Base-by-base conservation (phyloP, 2,113 vertebrate genomes). In the Leucopsar rothschildi region DNA sequence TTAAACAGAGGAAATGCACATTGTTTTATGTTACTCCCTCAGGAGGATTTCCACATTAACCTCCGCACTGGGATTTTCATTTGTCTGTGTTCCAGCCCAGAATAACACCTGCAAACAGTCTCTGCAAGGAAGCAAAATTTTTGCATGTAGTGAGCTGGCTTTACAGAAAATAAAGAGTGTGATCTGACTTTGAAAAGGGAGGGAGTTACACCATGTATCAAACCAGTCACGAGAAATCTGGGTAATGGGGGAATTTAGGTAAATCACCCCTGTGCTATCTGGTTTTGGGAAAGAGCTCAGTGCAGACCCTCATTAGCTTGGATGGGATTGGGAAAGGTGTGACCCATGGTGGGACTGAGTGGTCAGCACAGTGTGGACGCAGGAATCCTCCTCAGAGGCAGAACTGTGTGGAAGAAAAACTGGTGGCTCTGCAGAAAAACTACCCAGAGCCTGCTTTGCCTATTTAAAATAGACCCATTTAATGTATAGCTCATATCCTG, bases 371-470 rank as follows among this genome's bases (percentile, higher is more conserved):
- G 24, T 47, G 65, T 72, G 84, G 79, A 88, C 80, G 63, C 56
- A 77, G 82, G 76, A 95, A 76, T 95, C 73, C 89, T 82, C 91
- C 86, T 93, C 75, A 82, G 56, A 76, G 82, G 60, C 64, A 76
- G 80, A 94, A 83, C 65, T 68, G 5, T 40, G 33, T 65, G 73
- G 70, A 75, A 37, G 39, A 68, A 84, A 73, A 97, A 52, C 63
- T 72, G 72, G n/a, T 96, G 64, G 20, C 29, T 89, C 45, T 81
- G 29, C 60, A 25, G 60, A 29, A 77, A 91, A 90, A 37, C 18
- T 21, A 22, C 25, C 16, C 25, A 66, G 24, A 28, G 6, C 37
- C 18, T 29, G 11, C 50, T 29, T 53, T 57, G 19, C 37, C 27
- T 78, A 14, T 81, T 86, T 63, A 33, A 73, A 81, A 57, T 20